Conservation (phyloP, 2,888 invertebrate genomes). For the Tenthredo scrophulariae region DNA sequence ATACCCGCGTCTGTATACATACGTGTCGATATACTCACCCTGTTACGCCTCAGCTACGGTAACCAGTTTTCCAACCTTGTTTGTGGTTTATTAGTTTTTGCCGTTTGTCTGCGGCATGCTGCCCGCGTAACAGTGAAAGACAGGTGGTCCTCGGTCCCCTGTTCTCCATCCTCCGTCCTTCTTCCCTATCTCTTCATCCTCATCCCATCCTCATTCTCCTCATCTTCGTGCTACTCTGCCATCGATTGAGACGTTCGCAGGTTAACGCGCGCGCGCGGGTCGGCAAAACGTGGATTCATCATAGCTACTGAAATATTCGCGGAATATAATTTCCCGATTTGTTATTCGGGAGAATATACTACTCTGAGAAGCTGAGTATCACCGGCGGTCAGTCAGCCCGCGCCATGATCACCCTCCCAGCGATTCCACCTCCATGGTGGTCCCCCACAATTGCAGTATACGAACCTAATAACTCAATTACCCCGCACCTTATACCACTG, state of each 20-base stretch:
- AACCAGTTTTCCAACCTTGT: slow-evolving; percentile 47
- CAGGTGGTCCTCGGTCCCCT: slow-evolving; percentile 59
- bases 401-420: slow-evolving; percentile 5
- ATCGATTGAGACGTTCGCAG: slow-evolving; percentile 49
- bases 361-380: background rate
- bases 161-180: slow-evolving; percentile 74
- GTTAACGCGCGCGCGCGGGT: background rate
- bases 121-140: slow-evolving; percentile 55
- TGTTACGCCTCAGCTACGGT: slow-evolving; percentile 9
- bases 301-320: background rate
- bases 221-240: slow-evolving; percentile 32
- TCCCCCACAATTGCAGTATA: slow-evolving; percentile 77
- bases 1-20: slow-evolving; percentile 8
- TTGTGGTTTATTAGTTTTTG: slow-evolving; percentile 60
- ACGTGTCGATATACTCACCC: background rate
- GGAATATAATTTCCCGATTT: background rate
- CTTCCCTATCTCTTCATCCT: slow-evolving; percentile 71
- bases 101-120: slow-evolving; percentile 56
- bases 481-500: slow-evolving; percentile 62
- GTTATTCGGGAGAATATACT: background rate
- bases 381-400: background rate
- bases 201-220: slow-evolving; percentile 66
- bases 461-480: slow-evolving; percentile 77
- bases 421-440: slow-evolving; percentile 75
- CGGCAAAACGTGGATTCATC: slow-evolving; percentile 13